Base-by-base conservation (phyloP, 1,140 invertebrate genomes). In the Heliconius hermathena region DNA sequence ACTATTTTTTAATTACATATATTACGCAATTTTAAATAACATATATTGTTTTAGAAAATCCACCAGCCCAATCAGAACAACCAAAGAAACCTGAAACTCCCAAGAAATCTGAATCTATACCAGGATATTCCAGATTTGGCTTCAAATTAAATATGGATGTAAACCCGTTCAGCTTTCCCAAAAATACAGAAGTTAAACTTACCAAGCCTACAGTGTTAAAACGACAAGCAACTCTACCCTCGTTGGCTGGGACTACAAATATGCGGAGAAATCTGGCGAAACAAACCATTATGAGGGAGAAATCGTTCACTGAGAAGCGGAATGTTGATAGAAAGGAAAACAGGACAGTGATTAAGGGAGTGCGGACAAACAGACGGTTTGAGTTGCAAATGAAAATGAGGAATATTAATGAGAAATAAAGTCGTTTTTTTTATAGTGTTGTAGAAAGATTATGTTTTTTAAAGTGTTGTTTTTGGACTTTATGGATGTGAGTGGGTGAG, bases 331-430 rank as follows among this genome's bases (percentile, higher is more conserved):
- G 94, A 79, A 90, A 91, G 8, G 90, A 95, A 52, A 94, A 87
- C 49, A 89, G 95, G 75, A 93, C 90, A 5, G 80, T 95, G 3
- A 94, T 96, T 1, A 95, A 95, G 38, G 96, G 96, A 3, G 96
- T 97, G 0, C 91, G 96, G 18, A 95, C 95, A 1, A 97, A 97
- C 91, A 93, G 96, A 41, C 92, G 96, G n/a, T 97, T 97, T 81
- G 96, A 96, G 76, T 83, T 97, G 41, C 95, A 96, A 84, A 97
- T 97, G 96, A 87, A 92, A 78, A 85, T 94, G 74, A 88, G 94
- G 73, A 93, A 92, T 82, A 77, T 94, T 52, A 83, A 87, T 22
- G 54, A 54, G 71, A 70, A 73, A n/a, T 73, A 46, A 20, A 29
- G 4, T 75, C 0, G 11, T 66, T 16, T 66, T 66, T 29, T 66